Evolutionary conservation across 2,797 vertebrate species (phyloP).

Genomic region (Enteromius viviparus): DNA sequence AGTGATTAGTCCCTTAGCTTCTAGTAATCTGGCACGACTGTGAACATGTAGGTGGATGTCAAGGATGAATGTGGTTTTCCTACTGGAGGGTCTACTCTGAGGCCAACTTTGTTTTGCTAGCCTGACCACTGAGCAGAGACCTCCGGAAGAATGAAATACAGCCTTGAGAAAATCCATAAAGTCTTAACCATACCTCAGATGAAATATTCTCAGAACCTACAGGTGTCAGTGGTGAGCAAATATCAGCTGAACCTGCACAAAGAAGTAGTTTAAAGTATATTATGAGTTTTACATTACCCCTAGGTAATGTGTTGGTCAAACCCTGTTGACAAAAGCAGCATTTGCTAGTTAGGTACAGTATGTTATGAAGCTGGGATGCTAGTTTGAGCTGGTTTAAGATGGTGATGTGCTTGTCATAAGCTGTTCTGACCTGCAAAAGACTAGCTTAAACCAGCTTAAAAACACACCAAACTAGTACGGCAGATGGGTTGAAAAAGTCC

Average conservation of each 20-base stretch:
- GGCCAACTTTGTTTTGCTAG: background rate
- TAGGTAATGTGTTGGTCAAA: background rate
- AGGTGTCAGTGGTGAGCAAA: background rate
- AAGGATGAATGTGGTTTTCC: slow-evolving; percentile 26
- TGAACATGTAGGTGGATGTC: background rate
- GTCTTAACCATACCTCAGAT: background rate
- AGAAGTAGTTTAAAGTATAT: background rate
- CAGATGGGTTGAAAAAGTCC: too few species aligned
- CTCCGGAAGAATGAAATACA: background rate
- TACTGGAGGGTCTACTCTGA: background rate
- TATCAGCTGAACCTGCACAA: background rate
- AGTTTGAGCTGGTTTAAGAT: too few species aligned
- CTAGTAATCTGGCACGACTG: background rate
- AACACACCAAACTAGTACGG: too few species aligned
- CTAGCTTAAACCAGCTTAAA: too few species aligned
- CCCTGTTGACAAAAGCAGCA: too few species aligned
- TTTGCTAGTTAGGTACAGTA: too few species aligned
- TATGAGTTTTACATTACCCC: background rate
- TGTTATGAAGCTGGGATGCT: too few species aligned
- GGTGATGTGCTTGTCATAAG: too few species aligned
- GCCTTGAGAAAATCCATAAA: background rate
- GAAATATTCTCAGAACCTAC: background rate
- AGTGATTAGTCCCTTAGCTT: slow-evolving; percentile 5
- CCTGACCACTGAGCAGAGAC: slow-evolving; percentile 7
- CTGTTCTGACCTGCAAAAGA: too few species aligned